Conservation (phyloP, 2,888 invertebrate genomes). For the Rhingia rostrata region DNA sequence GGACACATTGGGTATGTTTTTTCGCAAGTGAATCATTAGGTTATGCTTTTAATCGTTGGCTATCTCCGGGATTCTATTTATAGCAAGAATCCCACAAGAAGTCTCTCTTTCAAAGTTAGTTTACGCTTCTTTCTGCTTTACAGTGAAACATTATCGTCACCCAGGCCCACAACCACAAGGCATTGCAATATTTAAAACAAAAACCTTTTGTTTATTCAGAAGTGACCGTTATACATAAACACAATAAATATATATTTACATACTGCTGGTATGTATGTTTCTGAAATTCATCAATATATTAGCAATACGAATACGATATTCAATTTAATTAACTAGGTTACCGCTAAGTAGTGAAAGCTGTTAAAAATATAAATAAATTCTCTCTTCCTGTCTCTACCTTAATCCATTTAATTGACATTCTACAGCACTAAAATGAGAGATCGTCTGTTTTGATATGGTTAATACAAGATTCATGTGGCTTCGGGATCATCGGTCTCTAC, state of each 20-base stretch:
- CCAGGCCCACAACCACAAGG: too few relatives aligned
- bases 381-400: neutral
- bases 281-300: neutral
- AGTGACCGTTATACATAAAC: too few relatives aligned
- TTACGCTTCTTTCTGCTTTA: too few relatives aligned
- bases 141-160: too few relatives aligned
- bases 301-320: neutral
- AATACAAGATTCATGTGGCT: constrained; percentile 16
- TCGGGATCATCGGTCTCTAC: constrained; percentile 31
- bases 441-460: neutral
- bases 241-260: neutral
- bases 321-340: constrained; percentile 7
- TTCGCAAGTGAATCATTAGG: too few relatives aligned
- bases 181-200: too few relatives aligned
- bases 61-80: too few relatives aligned
- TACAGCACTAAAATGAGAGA: constrained; percentile 10
- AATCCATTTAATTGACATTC: constrained; percentile 55
- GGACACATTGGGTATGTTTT: too few relatives aligned
- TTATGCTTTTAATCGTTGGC: too few relatives aligned
- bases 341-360: neutral
- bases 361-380: constrained; percentile 11
- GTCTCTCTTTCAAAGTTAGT: too few relatives aligned
- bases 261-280: neutral
- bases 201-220: too few relatives aligned
- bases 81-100: too few relatives aligned